Evolutionary conservation across 2,797 vertebrate species (phyloP), one percentile per base, ranked within the genome.

Genomic region (Paguma larvata): DNA sequence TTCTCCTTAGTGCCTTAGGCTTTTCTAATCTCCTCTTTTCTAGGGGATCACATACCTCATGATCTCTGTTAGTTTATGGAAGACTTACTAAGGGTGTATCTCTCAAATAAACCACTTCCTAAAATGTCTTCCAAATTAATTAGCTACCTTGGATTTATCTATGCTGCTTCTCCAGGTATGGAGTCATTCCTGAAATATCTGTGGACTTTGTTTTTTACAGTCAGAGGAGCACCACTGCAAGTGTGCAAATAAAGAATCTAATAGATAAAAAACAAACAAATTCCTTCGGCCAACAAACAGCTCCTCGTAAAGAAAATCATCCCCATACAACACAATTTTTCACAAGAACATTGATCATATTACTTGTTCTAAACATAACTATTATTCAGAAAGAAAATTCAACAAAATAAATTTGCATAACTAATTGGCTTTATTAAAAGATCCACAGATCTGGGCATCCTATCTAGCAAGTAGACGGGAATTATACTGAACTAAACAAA

Each of bases 61-160:
- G 46, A 59, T 75, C 21, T 68, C 21, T 82, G 46, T 30, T n/a
- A 62, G 2, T 38, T 59, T 89, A 34, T 32, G 46, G 53, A 46
- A 32, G 25, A 30, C 63, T 89, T 96, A 91, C 27, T 63, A 92
- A 80, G 10, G 8, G 19, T 13, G 53, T 89, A 23, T 67, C 1
- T 27, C 34, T 95, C 38, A 30, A 94, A 90, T 6, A 48, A 86
- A 78, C 6, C 21, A 59, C 14, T 38, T 44, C 12, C 41, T 32
- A 44, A 92, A 93, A 38, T 65, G 27, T 93, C 27, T 91, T 79
- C 27, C 2, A 73, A 86, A 93, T 68, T 82, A 59, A 95, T 67
- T 93, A 70, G 38, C 32, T 56, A 56, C 15, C 34, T n/a, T 95
- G 65, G 80, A 73, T 88, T 88, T 14, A 38, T 41, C 85, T 68